phyloP scores from a whole-genome alignment of 1,140 invertebrate genomes.

The Drosophila repleta region DNA sequence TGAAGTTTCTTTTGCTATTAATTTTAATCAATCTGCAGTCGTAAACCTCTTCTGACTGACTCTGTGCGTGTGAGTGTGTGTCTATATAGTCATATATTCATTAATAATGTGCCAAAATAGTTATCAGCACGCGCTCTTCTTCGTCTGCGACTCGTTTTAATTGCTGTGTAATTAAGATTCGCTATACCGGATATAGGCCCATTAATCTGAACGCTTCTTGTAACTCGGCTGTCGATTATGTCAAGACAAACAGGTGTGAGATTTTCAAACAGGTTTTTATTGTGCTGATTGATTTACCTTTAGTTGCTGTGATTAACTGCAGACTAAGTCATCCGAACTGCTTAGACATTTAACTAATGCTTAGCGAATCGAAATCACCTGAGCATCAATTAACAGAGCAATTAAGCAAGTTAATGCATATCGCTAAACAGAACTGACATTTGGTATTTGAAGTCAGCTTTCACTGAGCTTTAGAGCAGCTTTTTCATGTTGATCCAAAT shows the following conservation, averaged over 20 bases:
- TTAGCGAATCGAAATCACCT: constrained; percentile 7
- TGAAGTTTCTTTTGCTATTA: constrained; percentile 40
- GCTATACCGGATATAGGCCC: constrained; percentile 68
- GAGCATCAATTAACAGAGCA: neutral
- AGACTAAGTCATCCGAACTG: constrained; percentile 31
- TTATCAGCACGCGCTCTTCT: constrained; percentile 57
- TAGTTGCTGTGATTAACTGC: constrained; percentile 15
- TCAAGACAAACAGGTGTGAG: constrained; percentile 10
- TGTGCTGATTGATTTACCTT: constrained; percentile 63
- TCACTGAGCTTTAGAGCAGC: neutral
- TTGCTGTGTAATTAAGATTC: constrained; percentile 73
- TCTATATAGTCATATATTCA: constrained; percentile 39
- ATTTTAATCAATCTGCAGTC: constrained; percentile 57
- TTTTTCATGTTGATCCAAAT: neutral
- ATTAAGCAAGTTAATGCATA: neutral
- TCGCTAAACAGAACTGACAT: neutral
- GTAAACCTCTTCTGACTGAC: neutral
- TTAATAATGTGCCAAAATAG: constrained; percentile 59
- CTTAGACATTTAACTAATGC: constrained; percentile 41
- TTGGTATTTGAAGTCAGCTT: neutral
- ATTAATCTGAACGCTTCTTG: constrained; percentile 60
- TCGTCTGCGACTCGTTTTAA: constrained; percentile 33
- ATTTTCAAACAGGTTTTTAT: constrained; percentile 17
- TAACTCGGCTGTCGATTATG: constrained; percentile 20
- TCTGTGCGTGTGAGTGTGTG: neutral